Evolutionary conservation across 1,140 invertebrate genomes (phyloP).

Genomic region (Drosophila malerkotliana): DNA sequence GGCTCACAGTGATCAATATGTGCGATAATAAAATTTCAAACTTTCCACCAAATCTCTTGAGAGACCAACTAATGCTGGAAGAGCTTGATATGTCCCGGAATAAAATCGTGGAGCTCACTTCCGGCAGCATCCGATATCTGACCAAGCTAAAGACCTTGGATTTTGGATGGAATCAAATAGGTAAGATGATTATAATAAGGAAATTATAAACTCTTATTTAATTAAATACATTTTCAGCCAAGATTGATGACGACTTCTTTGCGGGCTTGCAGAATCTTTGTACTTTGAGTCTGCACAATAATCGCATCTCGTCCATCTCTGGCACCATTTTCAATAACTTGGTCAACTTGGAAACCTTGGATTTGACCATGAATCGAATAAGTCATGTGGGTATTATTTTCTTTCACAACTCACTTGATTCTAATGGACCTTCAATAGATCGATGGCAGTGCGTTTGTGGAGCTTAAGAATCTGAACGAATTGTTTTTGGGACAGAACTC

Average conservation of each 20-base stretch:
- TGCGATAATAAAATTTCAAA: constrained; percentile 88
- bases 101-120: constrained; percentile 85
- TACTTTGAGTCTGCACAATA: constrained; percentile 86
- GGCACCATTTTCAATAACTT: constrained; percentile 86
- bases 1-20: constrained; percentile 88
- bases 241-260: constrained; percentile 85
- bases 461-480: constrained; percentile 85
- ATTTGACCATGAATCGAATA: constrained; percentile 87
- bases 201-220: no score
- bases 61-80: constrained; percentile 84
- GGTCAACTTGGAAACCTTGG: constrained; percentile 85
- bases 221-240: constrained; percentile 31
- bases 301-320: constrained; percentile 86
- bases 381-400: constrained; percentile 47
- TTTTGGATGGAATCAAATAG: constrained; percentile 86
- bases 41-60: constrained; percentile 85
- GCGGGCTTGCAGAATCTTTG: constrained; percentile 85
- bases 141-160: constrained; percentile 86
- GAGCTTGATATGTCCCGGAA: constrained; percentile 88
- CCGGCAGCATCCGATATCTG: constrained; percentile 86
- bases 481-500: constrained; percentile 87
- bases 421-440: constrained; percentile 54
- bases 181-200: constrained; percentile 22
- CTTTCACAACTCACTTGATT: background rate
- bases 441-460: constrained; percentile 84